Evolutionary conservation across 1,140 invertebrate species (phyloP).

Genomic region (Akabosia matsudoensis): DNA sequence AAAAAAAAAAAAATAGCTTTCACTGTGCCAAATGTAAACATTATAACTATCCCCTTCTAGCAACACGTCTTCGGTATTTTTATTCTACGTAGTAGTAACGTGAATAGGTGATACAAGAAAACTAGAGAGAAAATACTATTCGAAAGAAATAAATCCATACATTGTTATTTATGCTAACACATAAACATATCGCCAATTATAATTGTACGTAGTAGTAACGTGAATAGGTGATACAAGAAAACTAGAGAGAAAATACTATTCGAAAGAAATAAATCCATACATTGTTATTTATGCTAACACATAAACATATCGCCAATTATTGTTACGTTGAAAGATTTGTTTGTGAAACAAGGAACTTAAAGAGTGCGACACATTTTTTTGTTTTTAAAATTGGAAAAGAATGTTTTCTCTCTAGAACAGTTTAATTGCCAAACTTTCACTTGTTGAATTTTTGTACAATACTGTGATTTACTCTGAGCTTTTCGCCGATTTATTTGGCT

Average conservation of each 20-base stretch:
- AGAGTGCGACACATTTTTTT: no score
- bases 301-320: background rate
- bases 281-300: no score
- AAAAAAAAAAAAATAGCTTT: background rate
- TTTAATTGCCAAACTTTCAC: conserved; percentile 17
- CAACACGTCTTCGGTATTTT: background rate
- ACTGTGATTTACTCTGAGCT: conserved; percentile 20
- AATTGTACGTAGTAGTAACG: background rate
- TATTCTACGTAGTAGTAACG: background rate
- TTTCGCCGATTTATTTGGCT: conserved; percentile 13
- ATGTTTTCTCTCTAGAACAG: background rate
- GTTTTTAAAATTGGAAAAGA: background rate
- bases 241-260: no score
- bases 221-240: no score
- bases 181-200: background rate
- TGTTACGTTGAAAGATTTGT: no score
- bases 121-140: no score
- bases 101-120: no score
- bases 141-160: no score
- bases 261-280: no score
- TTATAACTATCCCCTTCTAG: background rate
- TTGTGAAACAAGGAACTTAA: no score
- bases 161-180: no score
- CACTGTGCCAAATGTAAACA: conserved; percentile 5
- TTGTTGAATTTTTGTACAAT: conserved; percentile 13